Evolutionary conservation across 2,797 vertebrate species (phyloP), one percentile per base, ranked within the genome.

Genomic region (Argya squamiceps): DNA sequence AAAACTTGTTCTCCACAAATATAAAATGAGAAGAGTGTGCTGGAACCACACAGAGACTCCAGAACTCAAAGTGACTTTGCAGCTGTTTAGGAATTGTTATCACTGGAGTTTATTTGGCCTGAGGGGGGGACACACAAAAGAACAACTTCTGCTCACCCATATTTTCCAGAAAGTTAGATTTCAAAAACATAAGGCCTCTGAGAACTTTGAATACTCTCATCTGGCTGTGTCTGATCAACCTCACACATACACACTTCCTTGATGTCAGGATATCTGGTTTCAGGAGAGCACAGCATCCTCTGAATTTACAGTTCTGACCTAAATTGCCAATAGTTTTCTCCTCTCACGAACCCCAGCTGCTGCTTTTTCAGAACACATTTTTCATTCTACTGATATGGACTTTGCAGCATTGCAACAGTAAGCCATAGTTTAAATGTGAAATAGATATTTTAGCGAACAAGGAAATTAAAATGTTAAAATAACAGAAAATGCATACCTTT

Each of bases 401-500:
- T 32, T 24, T 6, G 17, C 22, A 49, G 39, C 49, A 75, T 12
- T 80, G 44, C 44, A 84, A 63, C 10, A 32, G 49, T 43, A 95
- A 96, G 79, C 32, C 7, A 0, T 27, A 36, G 43, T 87, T 89
- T 64, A 74, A 89, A 80, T 0, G 6, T 46, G 20, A 70, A 37
- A 8, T 24, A 68, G 49, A 74, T 46, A 21, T 37, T 39, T 10
- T 22, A 75, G 11, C 27, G 32, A 37, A 67, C 77, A 30, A 5
- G 5, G 18, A 46, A 64, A 27, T 44, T 11, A 65, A 83, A 79
- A 34, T 4, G 8, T 59, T 65, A 29, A 55, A 87, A 84, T 27
- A 90, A 50, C 26, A 75, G 53, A 37, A 88, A 53, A 74, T 4
- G 10, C 81, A 41, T 97, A 97, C 96, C 95, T 97, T 97, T 83